These are phyloP conservation scores for Pipistrellus kuhlii DNA, from an alignment of 2,797 vertebrate genomes.

Conservation along the genomic window DNA sequence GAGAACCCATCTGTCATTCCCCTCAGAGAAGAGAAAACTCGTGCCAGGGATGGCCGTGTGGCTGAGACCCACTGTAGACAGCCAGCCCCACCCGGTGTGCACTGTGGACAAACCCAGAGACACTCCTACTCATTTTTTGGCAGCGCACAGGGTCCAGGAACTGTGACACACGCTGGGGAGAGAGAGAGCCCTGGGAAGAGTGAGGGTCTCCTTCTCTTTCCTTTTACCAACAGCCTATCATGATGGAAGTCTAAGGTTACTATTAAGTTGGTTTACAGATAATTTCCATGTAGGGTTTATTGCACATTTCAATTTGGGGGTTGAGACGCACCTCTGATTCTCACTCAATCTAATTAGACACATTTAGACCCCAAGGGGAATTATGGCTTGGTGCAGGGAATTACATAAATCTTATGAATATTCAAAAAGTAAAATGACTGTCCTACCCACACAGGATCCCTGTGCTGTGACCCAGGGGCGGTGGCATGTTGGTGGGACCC, in stretches of 20 bases:
- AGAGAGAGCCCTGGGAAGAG: background rate
- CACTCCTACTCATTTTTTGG: background rate
- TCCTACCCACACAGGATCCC: fast-evolving
- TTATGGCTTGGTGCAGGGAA: background rate
- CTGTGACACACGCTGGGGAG: background rate
- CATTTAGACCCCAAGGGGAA: background rate
- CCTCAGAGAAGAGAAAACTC: background rate
- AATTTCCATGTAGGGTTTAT: background rate
- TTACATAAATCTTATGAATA: background rate
- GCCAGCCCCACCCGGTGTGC: background rate
- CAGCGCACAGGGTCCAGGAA: background rate
- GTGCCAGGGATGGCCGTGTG: background rate
- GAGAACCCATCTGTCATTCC: no score
- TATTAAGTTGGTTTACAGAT: background rate
- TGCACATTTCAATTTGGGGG: background rate
- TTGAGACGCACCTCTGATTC: background rate
- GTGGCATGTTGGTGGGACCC: fast-evolving
- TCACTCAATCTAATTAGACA: background rate
- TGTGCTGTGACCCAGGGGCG: background rate
- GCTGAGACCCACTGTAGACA: background rate
- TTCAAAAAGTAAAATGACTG: background rate
- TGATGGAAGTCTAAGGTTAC: no score
- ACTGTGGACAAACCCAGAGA: background rate
- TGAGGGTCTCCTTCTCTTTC: background rate
- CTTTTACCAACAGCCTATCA: background rate